These are phyloP conservation scores for Calliopsis andreniformis DNA, from an alignment of 1,140 invertebrate species.

Conservation along the genomic window DNA sequence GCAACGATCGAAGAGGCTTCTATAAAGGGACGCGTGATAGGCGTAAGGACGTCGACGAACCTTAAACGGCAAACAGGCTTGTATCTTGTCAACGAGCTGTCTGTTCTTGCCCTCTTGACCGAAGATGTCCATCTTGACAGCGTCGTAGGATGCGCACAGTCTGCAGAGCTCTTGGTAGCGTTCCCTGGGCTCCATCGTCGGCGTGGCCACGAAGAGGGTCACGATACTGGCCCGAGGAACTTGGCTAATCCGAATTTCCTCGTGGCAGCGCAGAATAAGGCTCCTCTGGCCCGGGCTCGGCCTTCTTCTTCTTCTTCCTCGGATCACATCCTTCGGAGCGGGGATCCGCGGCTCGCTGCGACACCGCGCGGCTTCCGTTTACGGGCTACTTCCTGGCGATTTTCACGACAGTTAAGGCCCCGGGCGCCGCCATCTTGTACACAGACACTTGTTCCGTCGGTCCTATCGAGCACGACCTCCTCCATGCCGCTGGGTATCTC, in stretches of 20 bases:
- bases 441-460: slow-evolving; percentile 72
- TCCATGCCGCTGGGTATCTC: slow-evolving; percentile 22
- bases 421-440: slow-evolving; percentile 74
- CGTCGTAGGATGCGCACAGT: slow-evolving; percentile 81
- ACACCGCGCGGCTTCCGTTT: slow-evolving; percentile 51
- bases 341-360: slow-evolving; percentile 56
- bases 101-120: slow-evolving; percentile 80
- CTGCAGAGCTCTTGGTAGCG: slow-evolving; percentile 81
- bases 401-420: slow-evolving; percentile 55
- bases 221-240: slow-evolving; percentile 36
- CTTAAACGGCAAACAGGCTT: slow-evolving; percentile 81
- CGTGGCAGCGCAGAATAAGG: slow-evolving; percentile 40
- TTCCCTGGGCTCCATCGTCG: slow-evolving; percentile 72
- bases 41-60: slow-evolving; percentile 62
- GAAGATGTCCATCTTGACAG: slow-evolving; percentile 82
- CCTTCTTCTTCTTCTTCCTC: slow-evolving; percentile 48
- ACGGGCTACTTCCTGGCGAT: slow-evolving; percentile 51
- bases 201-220: slow-evolving; percentile 31
- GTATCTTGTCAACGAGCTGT: slow-evolving; percentile 81
- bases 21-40: not conserved
- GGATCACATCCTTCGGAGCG: slow-evolving; percentile 55
- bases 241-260: slow-evolving; percentile 40
- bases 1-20: not conserved
- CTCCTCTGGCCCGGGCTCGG: slow-evolving; percentile 38
- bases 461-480: slow-evolving; percentile 15